A percentile compares a stretch with the other conserved stretches of the same genome.
Evolutionary conservation across 1,140 invertebrate species (phyloP).

Genomic region (Drosophila ficusphila): DNA sequence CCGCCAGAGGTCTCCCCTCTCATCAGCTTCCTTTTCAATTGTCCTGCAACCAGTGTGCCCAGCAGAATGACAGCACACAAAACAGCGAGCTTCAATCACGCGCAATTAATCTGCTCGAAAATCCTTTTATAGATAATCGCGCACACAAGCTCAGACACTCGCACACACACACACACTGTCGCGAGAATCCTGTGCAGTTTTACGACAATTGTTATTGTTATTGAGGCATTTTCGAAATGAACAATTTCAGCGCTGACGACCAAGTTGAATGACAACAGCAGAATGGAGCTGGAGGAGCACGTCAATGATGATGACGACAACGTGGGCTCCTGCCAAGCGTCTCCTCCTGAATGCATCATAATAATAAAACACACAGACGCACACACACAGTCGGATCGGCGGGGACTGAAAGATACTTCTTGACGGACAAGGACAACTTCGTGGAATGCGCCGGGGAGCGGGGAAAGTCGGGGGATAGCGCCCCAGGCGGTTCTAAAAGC

Average conservation of each 20-base stretch:
- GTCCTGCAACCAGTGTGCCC: conserved; percentile 17
- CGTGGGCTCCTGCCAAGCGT: conserved; percentile 47
- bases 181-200: conserved; percentile 75
- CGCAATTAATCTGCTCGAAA: conserved; percentile 81
- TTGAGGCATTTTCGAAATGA: conserved; percentile 83
- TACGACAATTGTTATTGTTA: conserved; percentile 83
- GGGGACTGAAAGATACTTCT: conserved; percentile 24
- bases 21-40: not conserved
- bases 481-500: conserved; percentile 79
- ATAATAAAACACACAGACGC: conserved; percentile 78
- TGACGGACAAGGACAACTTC: conserved; percentile 58
- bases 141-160: conserved; percentile 62
- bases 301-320: conserved; percentile 67
- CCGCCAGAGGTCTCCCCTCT: not conserved
- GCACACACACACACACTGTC: conserved; percentile 20
- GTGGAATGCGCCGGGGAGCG: conserved; percentile 52
- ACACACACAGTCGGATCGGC: conserved; percentile 17
- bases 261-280: conserved; percentile 74
- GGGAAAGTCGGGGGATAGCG: conserved; percentile 44
- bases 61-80: conserved; percentile 36
- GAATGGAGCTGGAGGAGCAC: conserved; percentile 58
- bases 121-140: conserved; percentile 81
- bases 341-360: conserved; percentile 74
- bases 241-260: conserved; percentile 79
- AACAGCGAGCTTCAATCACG: conserved; percentile 74